phyloP scores from a whole-genome alignment of 2,113 vertebrate genomes.

The Silurus meridionalis region DNA sequence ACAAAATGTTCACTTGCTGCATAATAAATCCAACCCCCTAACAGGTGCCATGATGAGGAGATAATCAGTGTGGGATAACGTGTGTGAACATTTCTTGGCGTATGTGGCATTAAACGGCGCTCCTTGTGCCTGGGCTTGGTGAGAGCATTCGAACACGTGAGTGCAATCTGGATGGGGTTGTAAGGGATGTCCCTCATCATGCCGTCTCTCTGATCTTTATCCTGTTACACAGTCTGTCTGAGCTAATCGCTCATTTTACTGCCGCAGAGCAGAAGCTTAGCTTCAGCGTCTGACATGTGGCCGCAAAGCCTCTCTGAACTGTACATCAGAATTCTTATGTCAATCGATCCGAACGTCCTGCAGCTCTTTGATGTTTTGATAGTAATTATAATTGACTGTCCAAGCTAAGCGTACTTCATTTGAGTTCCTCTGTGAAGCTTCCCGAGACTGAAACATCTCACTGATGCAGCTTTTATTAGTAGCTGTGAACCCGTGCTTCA shows the following conservation, averaged over 20 bases:
- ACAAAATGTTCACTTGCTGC: too few relatives aligned
- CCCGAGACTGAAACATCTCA: not conserved
- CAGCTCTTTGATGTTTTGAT: not conserved
- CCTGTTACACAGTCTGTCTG: conserved; percentile 30
- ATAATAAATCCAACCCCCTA: too few relatives aligned
- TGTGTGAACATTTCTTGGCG: not conserved
- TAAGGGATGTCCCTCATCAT: conserved; percentile 23
- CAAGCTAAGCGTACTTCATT: not conserved
- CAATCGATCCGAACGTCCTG: not conserved
- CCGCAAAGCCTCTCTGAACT: not conserved
- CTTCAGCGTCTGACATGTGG: not conserved
- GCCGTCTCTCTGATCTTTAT: not conserved
- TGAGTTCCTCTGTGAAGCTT: not conserved
- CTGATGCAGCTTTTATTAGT: not conserved
- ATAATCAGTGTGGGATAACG: too few relatives aligned
- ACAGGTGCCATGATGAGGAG: too few relatives aligned
- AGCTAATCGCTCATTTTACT: not conserved
- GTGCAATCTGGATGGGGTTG: conserved; percentile 7
- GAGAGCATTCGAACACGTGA: not conserved
- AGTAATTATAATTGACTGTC: not conserved
- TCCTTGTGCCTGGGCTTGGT: not conserved
- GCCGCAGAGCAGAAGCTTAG: not conserved
- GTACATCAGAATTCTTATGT: not conserved
- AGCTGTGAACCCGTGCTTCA: conserved; percentile 43
- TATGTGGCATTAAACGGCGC: not conserved